Percentiles rank a stretch among this genome's conserved stretches.
Evolutionary conservation across 2,888 invertebrate genomes (phyloP).

Genomic region (Amiota minor): DNA sequence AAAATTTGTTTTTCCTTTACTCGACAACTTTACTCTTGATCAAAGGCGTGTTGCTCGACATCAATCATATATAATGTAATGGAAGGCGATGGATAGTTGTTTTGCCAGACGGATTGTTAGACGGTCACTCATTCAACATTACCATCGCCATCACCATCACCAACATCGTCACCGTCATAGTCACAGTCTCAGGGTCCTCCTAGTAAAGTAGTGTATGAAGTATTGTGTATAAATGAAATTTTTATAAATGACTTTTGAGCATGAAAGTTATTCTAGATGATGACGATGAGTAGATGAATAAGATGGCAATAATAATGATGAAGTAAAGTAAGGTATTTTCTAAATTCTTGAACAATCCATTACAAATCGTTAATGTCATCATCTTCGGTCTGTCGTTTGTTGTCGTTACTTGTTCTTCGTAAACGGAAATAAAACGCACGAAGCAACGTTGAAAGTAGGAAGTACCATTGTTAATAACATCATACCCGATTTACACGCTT

Average conservation of each 20-base stretch:
- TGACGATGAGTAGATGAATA: not conserved
- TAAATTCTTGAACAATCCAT: conserved; percentile 28
- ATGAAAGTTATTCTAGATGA: conserved; percentile 6
- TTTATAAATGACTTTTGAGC: conserved; percentile 23
- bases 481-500: conserved; percentile 21
- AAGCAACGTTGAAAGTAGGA: not conserved
- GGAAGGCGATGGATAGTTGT: not conserved
- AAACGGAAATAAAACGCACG: conserved; percentile 21
- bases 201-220: too few species aligned
- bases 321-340: conserved; percentile 7
- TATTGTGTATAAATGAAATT: conserved; percentile 4
- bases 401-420: not conserved
- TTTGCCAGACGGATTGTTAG: too few species aligned
- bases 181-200: too few species aligned
- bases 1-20: conserved; percentile 29
- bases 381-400: too few species aligned
- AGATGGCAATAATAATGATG: not conserved
- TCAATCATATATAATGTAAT: conserved; percentile 10
- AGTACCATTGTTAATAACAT: conserved; percentile 28
- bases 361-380: conserved; percentile 25
- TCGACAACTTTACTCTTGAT: conserved; percentile 11
- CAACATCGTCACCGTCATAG: too few species aligned
- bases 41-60: conserved; percentile 27
- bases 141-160: too few species aligned
- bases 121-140: too few species aligned